Percentiles rank a stretch among this genome's conserved stretches.
These are phyloP conservation scores for Drosophila erecta DNA, from an alignment of 1,140 invertebrate genomes.

Conservation along the genomic window DNA sequence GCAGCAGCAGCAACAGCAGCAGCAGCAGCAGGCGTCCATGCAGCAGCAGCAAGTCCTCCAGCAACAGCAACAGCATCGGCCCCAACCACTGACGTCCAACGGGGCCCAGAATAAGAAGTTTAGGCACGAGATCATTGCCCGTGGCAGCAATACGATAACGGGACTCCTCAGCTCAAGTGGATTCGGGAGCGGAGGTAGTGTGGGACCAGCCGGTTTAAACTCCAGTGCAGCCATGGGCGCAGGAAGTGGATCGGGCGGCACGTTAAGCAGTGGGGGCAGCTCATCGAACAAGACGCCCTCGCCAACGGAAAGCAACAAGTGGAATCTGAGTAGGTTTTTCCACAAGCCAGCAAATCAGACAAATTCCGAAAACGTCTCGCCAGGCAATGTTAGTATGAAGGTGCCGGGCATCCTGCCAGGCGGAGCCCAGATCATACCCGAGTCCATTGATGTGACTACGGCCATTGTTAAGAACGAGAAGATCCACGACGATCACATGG, in stretches of 20 bases:
- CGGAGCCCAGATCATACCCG: constrained; percentile 80
- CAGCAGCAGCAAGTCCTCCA: constrained; percentile 49
- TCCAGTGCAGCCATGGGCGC: constrained; percentile 1
- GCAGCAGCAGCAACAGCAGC: constrained; percentile 41
- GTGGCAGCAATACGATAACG: constrained; percentile 68
- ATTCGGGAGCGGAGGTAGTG: constrained; percentile 25
- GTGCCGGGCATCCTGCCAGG: constrained; percentile 71
- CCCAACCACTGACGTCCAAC: constrained; percentile 36
- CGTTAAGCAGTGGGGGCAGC: constrained; percentile 63
- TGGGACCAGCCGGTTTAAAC: constrained; percentile 5
- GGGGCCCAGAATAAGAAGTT: constrained; percentile 66
- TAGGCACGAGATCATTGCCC: constrained; percentile 68
- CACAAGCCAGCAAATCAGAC: constrained; percentile 68
- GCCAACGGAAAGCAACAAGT: constrained; percentile 77
- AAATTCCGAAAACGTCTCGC: constrained; percentile 57
- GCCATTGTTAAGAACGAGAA: constrained; percentile 79
- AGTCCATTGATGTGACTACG: constrained; percentile 73
- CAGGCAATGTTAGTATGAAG: constrained; percentile 73
- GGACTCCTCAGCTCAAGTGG: constrained; percentile 63
- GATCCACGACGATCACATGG: constrained; percentile 55
- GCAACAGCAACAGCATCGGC: constrained; percentile 48
- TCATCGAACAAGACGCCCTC: constrained; percentile 82
- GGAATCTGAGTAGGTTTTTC: constrained; percentile 74
- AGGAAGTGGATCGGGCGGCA: constrained; percentile 23
- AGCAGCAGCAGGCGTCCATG: constrained; percentile 28